Percentiles rank a stretch among this genome's conserved stretches.
Evolutionary conservation across 1,140 invertebrate species (phyloP).

Genomic region (Anthonomus grandis): DNA sequence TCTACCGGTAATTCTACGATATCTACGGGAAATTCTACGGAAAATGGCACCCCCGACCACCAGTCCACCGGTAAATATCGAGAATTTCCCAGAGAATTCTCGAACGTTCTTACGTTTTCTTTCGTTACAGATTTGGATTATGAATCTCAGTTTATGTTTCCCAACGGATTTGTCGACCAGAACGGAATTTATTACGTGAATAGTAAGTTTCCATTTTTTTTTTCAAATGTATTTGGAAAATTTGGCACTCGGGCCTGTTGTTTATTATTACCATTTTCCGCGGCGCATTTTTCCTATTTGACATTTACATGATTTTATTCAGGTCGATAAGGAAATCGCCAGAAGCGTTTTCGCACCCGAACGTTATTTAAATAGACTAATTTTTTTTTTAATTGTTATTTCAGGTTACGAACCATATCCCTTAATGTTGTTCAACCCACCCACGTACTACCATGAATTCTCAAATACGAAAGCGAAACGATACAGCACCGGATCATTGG

Average conservation of each 20-base stretch:
- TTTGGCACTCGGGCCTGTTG: slow-evolving; percentile 3
- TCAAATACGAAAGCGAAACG: slow-evolving; percentile 39
- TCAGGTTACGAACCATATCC: slow-evolving; percentile 46
- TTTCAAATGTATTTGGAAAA: slow-evolving; percentile 5
- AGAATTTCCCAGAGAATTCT: neutral
- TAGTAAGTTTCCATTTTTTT: slow-evolving; percentile 41
- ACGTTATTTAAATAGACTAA: no score
- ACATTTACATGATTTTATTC: neutral
- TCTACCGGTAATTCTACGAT: slow-evolving; percentile 45
- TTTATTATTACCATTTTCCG: neutral
- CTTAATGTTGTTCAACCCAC: slow-evolving; percentile 45
- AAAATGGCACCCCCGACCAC: slow-evolving; percentile 47
- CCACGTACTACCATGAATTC: slow-evolving; percentile 43
- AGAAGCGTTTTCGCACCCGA: no score
- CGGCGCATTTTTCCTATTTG: neutral
- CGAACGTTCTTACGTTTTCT: neutral
- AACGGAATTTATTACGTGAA: slow-evolving; percentile 51
- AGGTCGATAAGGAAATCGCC: neutral
- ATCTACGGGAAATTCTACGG: slow-evolving; percentile 48
- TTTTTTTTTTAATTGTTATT: slow-evolving; percentile 17
- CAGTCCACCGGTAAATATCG: slow-evolving; percentile 43
- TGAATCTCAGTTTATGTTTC: slow-evolving; percentile 47
- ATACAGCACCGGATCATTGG: slow-evolving; percentile 46
- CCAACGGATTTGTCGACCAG: slow-evolving; percentile 47
- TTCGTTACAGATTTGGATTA: slow-evolving; percentile 45